Percentiles rank a stretch among this genome's conserved stretches.
Evolutionary conservation across 2,113 vertebrate species (phyloP).

Genomic region (Miniopterus natalensis): DNA sequence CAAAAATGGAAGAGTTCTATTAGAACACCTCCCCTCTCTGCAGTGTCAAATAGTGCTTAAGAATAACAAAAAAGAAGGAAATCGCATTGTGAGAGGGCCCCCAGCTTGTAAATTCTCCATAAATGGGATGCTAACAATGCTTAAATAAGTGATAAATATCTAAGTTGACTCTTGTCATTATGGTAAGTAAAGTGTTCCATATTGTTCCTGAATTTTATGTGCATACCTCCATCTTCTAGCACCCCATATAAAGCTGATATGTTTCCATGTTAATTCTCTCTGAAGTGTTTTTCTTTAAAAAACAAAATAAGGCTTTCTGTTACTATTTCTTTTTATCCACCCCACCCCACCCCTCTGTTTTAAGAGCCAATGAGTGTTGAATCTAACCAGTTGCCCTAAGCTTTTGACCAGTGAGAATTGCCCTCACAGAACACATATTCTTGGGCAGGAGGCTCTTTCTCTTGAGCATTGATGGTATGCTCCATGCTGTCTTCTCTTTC

Average conservation of each 20-base stretch:
- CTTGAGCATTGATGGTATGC: too few species aligned
- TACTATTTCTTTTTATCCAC: background rate
- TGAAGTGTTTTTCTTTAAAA: background rate
- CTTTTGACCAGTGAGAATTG: background rate
- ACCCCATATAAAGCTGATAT: background rate
- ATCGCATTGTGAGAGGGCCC: background rate
- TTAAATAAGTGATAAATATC: slow-evolving; percentile 44
- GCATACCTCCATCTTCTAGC: background rate
- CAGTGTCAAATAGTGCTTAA: slow-evolving; percentile 60
- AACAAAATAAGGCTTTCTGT: background rate
- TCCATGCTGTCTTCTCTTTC: background rate
- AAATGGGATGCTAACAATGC: slow-evolving; percentile 49
- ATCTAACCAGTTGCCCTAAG: background rate
- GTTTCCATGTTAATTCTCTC: background rate
- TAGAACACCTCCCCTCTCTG: background rate
- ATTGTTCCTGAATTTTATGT: background rate
- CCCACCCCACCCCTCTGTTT: background rate
- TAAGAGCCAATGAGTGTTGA: background rate
- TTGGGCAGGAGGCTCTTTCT: background rate
- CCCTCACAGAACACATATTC: background rate
- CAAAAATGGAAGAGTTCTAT: slow-evolving; percentile 5
- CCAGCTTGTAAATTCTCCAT: slow-evolving; percentile 9
- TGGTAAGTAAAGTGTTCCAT: background rate
- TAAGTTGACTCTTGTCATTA: slow-evolving; percentile 48
- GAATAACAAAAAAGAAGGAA: background rate